Conservation (phyloP, 2,888 invertebrate genomes). For the Euspilapteryx auroguttella region DNA sequence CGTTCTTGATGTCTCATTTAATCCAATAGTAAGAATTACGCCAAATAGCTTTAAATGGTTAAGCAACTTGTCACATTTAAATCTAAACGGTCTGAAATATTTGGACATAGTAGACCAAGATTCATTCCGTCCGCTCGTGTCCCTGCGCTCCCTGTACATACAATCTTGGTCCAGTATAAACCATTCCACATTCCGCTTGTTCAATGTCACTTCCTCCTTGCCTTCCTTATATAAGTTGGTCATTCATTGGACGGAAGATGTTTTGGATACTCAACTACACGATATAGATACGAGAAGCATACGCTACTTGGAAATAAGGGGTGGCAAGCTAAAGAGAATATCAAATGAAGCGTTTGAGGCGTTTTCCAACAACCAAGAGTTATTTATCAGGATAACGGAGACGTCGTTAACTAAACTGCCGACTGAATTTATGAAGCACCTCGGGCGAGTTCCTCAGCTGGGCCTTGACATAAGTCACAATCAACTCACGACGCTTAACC, state of each 20-base stretch:
- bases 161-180: slow-evolving; percentile 78
- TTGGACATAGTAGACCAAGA: slow-evolving; percentile 76
- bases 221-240: slow-evolving; percentile 75
- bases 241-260: slow-evolving; percentile 74
- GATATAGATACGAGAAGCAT: slow-evolving; percentile 79
- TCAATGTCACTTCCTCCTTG: slow-evolving; percentile 70
- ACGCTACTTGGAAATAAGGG: slow-evolving; percentile 78
- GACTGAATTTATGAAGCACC: slow-evolving; percentile 74
- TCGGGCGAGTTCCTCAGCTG: slow-evolving; percentile 78
- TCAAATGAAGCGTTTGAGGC: slow-evolving; percentile 78
- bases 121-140: slow-evolving; percentile 71
- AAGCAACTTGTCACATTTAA: slow-evolving; percentile 71
- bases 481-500: slow-evolving; percentile 75
- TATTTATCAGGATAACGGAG: slow-evolving; percentile 74
- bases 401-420: slow-evolving; percentile 81
- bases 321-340: slow-evolving; percentile 71
- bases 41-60: slow-evolving; percentile 73
- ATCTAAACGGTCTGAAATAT: slow-evolving; percentile 72
- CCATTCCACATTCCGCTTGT: slow-evolving; percentile 67
- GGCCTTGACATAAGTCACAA: slow-evolving; percentile 83
- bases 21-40: slow-evolving; percentile 76
- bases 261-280: slow-evolving; percentile 74
- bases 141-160: slow-evolving; percentile 69
- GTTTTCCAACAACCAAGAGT: slow-evolving; percentile 73
- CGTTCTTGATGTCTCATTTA: slow-evolving; percentile 77